A percentile compares a stretch with the other conserved stretches of the same genome.
phyloP scores from a whole-genome alignment of 2,888 invertebrate species.

The Sminthurinus aureus region DNA sequence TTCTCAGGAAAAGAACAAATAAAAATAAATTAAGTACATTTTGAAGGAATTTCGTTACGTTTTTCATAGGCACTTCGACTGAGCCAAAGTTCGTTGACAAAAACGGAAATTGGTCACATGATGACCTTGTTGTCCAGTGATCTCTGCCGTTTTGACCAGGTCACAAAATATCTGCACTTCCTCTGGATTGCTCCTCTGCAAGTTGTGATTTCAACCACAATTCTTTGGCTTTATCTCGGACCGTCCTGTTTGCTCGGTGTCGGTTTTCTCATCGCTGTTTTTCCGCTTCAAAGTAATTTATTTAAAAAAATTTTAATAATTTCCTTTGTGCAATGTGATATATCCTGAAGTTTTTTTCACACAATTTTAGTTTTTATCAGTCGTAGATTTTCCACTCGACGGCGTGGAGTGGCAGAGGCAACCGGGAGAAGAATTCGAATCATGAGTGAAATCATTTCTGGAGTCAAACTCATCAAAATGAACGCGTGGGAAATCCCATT shows the following conservation, averaged over 20 bases:
- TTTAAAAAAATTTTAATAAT: no score
- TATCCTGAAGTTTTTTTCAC: no score
- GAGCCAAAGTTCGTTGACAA: constrained; percentile 80
- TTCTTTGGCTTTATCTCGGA: constrained; percentile 80
- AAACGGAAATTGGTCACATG: constrained; percentile 89
- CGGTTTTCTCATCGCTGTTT: constrained; percentile 76
- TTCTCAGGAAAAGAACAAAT: neutral
- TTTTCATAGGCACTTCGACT: constrained; percentile 73
- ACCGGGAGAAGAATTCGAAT: constrained; percentile 90
- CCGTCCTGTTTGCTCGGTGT: constrained; percentile 79
- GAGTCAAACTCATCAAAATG: constrained; percentile 96
- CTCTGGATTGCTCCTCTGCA: constrained; percentile 90
- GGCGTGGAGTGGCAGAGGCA: constrained; percentile 80
- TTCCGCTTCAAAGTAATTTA: constrained; percentile 80
- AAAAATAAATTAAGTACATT: neutral
- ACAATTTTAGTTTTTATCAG: constrained; percentile 63
- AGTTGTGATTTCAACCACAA: constrained; percentile 78
- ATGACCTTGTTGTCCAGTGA: constrained; percentile 97
- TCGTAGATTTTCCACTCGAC: constrained; percentile 65
- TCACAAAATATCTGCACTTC: constrained; percentile 83
- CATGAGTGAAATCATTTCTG: constrained; percentile 93
- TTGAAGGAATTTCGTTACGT: constrained; percentile 31
- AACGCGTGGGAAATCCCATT: constrained; percentile 95
- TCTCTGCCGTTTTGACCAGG: constrained; percentile 90
- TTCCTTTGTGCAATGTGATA: no score